phyloP scores from a whole-genome alignment of 2,797 vertebrate genomes.

The Platalea minor region DNA sequence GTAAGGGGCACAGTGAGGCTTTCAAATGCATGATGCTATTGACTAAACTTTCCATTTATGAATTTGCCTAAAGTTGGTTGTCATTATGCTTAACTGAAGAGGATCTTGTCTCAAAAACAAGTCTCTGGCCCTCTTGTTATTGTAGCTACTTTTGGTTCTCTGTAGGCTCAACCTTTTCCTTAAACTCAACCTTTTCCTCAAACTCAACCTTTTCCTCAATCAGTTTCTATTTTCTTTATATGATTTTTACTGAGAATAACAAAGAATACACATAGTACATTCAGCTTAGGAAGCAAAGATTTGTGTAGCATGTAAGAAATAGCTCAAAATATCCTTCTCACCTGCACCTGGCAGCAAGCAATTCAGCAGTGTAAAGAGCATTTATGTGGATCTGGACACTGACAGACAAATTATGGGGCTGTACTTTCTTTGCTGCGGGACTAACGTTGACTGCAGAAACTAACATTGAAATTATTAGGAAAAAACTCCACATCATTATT shows the following conservation, averaged over 20 bases:
- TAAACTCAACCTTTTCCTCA: not conserved
- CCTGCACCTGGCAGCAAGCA: not conserved
- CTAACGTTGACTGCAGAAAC: not conserved
- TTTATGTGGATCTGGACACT: not conserved
- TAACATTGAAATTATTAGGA: not conserved
- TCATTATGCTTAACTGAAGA: not conserved
- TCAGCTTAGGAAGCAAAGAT: not conserved
- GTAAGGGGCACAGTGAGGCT: not conserved
- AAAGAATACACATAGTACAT: not conserved
- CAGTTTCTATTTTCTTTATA: not conserved
- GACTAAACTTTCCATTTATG: not conserved
- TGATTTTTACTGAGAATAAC: not conserved
- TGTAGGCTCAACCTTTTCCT: not conserved
- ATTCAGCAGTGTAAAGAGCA: not conserved
- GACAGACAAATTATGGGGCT: not conserved
- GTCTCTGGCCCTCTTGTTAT: not conserved
- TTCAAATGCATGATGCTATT: not conserved
- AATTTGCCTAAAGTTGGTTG: not conserved
- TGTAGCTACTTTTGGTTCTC: not conserved
- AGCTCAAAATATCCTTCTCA: not conserved
- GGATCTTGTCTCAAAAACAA: not conserved
- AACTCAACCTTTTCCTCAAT: not conserved
- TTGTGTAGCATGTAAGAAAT: not conserved
- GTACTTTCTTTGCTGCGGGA: not conserved
- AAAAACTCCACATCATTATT: not conserved